These are phyloP conservation scores for Seira sanloemensis DNA, from an alignment of 2,888 invertebrate genomes.

Conservation along the genomic window DNA sequence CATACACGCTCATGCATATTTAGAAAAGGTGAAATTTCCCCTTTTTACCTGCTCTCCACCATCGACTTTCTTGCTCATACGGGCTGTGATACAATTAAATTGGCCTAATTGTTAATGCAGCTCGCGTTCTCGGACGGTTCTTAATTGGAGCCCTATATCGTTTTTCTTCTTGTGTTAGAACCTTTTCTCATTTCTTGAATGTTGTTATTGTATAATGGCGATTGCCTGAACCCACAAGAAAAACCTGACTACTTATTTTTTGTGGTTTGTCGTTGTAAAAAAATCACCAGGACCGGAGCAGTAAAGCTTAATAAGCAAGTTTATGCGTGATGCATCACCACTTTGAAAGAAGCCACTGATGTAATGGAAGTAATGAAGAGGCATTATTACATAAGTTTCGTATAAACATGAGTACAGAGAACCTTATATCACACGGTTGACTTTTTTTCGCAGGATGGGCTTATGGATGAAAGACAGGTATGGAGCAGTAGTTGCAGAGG, in stretches of 20 bases:
- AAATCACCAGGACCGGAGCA: background rate
- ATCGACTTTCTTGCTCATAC: slow-evolving; percentile 29
- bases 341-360: background rate
- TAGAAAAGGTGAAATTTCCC: slow-evolving; percentile 10
- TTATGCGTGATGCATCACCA: slow-evolving; percentile 37
- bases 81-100: slow-evolving; percentile 73
- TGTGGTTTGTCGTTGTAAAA: slow-evolving; percentile 9
- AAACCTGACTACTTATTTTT: background rate
- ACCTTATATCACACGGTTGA: background rate
- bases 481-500: slow-evolving; percentile 34
- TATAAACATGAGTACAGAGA: background rate
- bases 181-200: slow-evolving; percentile 27
- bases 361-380: background rate
- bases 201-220: slow-evolving; percentile 35
- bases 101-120: slow-evolving; percentile 73
- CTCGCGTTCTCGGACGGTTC: slow-evolving; percentile 72
- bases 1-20: slow-evolving; percentile 25
- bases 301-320: slow-evolving; percentile 30
- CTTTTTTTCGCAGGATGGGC: background rate
- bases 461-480: slow-evolving; percentile 29
- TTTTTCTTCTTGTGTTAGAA: slow-evolving; percentile 49
- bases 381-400: slow-evolving; percentile 17
- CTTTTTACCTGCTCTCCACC: slow-evolving; percentile 31
- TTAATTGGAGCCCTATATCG: slow-evolving; percentile 73
- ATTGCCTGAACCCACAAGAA: background rate